Base-by-base conservation (phyloP, 2,797 vertebrate species). In the Benthosema pterotum region DNA sequence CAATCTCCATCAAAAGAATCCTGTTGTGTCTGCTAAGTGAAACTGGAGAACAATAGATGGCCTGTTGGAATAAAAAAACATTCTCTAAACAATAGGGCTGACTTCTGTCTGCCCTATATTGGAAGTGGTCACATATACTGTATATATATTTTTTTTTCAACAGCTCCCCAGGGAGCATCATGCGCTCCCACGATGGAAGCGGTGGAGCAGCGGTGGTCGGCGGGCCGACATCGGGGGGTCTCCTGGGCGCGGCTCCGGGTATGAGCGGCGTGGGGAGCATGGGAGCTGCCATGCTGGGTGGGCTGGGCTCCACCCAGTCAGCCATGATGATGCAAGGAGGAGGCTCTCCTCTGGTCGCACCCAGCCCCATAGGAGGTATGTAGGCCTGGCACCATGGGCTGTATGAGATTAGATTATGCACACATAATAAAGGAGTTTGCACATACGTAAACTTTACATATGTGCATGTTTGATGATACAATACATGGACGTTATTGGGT, bases 231-330 rank as follows among this genome's bases (percentile, higher is more conserved):
- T 12, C 78, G 0, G 83, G 79, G 0, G 83, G 87, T 1, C 77
- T 92, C 51, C 78, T 92, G 74, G 87, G 90, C 14, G 82, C 60
- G 9, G 86, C 0, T 45, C 85, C 77, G 2, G 87, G 73, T 4
- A 38, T 38, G 32, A 32, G 28, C 1, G 5, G 28, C 60, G 49
- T 83, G 65, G 65, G 50, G 5, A 71, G 56, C 7, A 76, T 67
- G 65, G 88, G 85, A 80, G 88, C 77, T 9, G 92, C 85, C 76
- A 91, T 85, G 69, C 91, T 89, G 87, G 92, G 66, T 71, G 32
- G 32, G 32, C 74, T 88, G 86, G 88, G 89, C 55, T 91, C 83
- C 0, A 51, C 74, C 9, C 85, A 74, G 64, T 71, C 83, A 0
- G 57, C 53, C 32, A 2, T 81, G 43, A 88, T 84, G 75, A 38